phyloP scores from a whole-genome alignment of 1,140 invertebrate species.

The Campoletis sonorensis region DNA sequence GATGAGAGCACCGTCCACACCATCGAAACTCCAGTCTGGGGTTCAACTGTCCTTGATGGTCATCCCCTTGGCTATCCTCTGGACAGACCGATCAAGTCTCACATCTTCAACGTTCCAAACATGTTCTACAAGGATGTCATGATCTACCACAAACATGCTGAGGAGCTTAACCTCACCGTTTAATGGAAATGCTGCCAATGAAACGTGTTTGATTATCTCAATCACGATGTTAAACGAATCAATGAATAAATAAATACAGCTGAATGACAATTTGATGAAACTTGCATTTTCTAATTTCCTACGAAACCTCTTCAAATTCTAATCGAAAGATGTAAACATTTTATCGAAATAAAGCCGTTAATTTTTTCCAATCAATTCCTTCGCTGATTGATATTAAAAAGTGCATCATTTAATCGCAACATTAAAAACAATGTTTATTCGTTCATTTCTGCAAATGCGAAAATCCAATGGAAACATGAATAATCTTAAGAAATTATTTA shows the following conservation, averaged over 20 bases:
- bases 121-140: conserved; percentile 79
- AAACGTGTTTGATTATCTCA: neutral
- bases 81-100: conserved; percentile 76
- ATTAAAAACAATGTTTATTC: too few relatives aligned
- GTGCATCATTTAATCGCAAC: too few relatives aligned
- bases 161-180: conserved; percentile 61
- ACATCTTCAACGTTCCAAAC: conserved; percentile 76
- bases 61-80: conserved; percentile 75
- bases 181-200: conserved; percentile 45
- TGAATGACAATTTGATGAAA: neutral
- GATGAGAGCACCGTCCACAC: conserved; percentile 58
- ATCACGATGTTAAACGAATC: neutral
- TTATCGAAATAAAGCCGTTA: too few relatives aligned
- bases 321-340: too few relatives aligned
- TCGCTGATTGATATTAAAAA: too few relatives aligned
- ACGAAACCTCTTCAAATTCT: too few relatives aligned
- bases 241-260: neutral
- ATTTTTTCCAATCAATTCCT: too few relatives aligned
- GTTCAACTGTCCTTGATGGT: conserved; percentile 57
- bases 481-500: too few relatives aligned
- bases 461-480: too few relatives aligned
- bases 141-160: conserved; percentile 77
- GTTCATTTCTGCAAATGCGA: too few relatives aligned
- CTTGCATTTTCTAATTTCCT: neutral
- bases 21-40: conserved; percentile 59